These are phyloP conservation scores for Dipodomys merriami DNA, from an alignment of 2,113 vertebrate genomes.

Conservation along the genomic window DNA sequence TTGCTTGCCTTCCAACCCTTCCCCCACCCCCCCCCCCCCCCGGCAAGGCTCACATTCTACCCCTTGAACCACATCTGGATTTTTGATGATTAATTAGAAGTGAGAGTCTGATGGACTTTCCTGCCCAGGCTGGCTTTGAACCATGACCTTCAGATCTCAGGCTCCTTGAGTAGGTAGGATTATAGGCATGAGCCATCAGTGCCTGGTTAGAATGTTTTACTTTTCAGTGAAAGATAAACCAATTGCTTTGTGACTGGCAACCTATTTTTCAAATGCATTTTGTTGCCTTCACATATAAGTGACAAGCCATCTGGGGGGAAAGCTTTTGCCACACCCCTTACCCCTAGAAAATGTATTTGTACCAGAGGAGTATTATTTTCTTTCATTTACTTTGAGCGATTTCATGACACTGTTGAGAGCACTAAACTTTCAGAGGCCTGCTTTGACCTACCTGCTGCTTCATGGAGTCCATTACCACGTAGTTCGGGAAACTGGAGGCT, in stretches of 20 bases:
- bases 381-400: slow-evolving; percentile 20
- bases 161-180: too few relatives aligned
- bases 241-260: slow-evolving; percentile 1
- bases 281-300: neutral
- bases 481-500: slow-evolving; percentile 62
- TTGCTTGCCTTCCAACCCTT: too few relatives aligned
- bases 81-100: too few relatives aligned
- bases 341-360: neutral
- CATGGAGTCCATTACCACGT: neutral
- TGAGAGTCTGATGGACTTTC: too few relatives aligned
- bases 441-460: too few relatives aligned
- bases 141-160: too few relatives aligned
- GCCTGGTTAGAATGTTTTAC: neutral
- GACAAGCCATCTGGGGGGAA: neutral
- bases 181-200: too few relatives aligned
- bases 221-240: slow-evolving; percentile 21
- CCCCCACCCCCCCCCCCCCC: too few relatives aligned
- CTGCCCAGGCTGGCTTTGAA: too few relatives aligned
- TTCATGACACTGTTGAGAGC: neutral
- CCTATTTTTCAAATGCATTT: neutral
- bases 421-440: too few relatives aligned
- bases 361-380: neutral
- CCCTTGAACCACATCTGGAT: too few relatives aligned
- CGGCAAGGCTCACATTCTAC: too few relatives aligned
- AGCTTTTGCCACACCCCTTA: neutral